Conservation (phyloP, 1,140 invertebrate species). For the Batillaria attramentaria region DNA sequence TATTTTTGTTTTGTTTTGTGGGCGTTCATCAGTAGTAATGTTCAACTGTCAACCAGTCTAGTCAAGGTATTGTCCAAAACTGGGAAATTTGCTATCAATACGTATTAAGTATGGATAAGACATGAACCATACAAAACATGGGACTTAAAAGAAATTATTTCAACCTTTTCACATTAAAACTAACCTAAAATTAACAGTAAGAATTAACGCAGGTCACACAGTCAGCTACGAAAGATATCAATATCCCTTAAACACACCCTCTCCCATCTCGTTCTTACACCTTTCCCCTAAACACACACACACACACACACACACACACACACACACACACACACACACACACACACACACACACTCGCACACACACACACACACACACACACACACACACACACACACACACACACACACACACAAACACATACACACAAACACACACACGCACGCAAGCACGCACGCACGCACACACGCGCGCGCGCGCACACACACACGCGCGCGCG, state of each 20-base stretch:
- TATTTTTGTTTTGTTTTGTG: not conserved
- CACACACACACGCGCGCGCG: not conserved
- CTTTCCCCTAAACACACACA: not conserved
- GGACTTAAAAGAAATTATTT: no score
- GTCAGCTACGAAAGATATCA: not conserved
- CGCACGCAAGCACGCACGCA: not conserved
- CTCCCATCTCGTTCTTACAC: not conserved
- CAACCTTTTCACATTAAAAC: no score
- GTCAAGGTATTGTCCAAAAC: not conserved
- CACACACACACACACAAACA: conserved; percentile 15
- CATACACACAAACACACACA: conserved; percentile 17
- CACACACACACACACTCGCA: not conserved
- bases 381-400: not conserved
- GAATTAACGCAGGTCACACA: not conserved
- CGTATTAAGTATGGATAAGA: not conserved
- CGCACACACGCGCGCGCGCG: not conserved
- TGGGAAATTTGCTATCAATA: not conserved
- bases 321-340: not conserved
- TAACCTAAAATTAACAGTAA: not conserved
- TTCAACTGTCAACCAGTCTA: not conserved
- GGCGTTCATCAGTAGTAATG: not conserved
- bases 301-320: not conserved
- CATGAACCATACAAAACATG: not conserved
- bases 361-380: not conserved
- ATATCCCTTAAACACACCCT: not conserved